Base-by-base conservation (phyloP, 2,113 vertebrate species). In the Paradisaea rubra region DNA sequence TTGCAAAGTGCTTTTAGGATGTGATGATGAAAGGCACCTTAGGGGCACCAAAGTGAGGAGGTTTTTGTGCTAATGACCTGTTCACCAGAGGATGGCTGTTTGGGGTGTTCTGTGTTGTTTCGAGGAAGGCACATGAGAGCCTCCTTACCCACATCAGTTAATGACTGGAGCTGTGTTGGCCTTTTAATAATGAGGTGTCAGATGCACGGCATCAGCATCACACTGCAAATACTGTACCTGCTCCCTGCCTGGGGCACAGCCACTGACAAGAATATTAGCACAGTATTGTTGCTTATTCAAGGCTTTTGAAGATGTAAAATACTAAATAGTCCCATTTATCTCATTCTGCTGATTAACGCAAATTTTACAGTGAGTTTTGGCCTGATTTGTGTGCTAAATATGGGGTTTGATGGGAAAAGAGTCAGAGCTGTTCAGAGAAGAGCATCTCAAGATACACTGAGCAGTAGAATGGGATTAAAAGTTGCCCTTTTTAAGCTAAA, bases 11-110 rank as follows among this genome's bases (percentile, higher is more conserved):
- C 61, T 92, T 63, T 42, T 11, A 33, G 81, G 73, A 15, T 71
- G 73, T 96, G 97, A 95, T 96, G 97, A 91, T 97, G 97, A 98
- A 98, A 98, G 98, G 98, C 97, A 61, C 0, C 0, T 35, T 14
- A 31, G 28, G 65, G 54, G 39, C 84, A 81, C 71, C 88, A 68
- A 20, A 92, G 65, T 4, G 45, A 57, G 23, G 35, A 25, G 2
- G 0, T 5, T 63, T 52, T 52, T 72, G 65, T 87, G 16, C 54
- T 50, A 13, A 42, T 0, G 2, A 41, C 41, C 57, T 57, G 65
- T 16, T 68, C 35, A 2, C 10, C 8, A 2, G 41, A 49, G 60
- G 50, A 20, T 49, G 73, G 24, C 54, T 70, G 39, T 25, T 70
- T 37, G 44, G 66, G 41, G 19, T 35, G 70, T 13, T 31, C 13